phyloP scores from a whole-genome alignment of 1,140 invertebrate genomes.

The Chrysomallon squamiferum region DNA sequence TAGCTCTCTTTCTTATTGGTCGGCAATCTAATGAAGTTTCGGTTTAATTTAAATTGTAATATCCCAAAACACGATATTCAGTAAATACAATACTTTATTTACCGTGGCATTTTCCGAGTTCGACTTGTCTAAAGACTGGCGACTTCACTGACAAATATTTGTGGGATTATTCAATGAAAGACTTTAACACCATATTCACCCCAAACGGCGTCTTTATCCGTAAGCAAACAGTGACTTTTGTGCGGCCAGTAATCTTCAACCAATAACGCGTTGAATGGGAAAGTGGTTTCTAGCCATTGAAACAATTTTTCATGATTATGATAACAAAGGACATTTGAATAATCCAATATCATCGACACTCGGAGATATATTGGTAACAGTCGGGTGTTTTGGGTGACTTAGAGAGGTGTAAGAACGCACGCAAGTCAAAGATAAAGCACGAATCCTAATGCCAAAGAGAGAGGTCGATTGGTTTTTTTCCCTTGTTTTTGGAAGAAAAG shows the following conservation, averaged over 20 bases:
- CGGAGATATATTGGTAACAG: not conserved
- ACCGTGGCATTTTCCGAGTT: too few species aligned
- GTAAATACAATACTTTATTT: too few species aligned
- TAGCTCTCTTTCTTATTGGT: too few species aligned
- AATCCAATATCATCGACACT: not conserved
- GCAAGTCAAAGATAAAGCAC: not conserved
- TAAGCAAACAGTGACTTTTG: slow-evolving; percentile 1
- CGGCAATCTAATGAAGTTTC: too few species aligned
- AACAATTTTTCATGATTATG: slow-evolving; percentile 4
- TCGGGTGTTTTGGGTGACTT: not conserved
- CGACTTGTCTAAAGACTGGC: too few species aligned
- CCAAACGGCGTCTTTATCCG: not conserved
- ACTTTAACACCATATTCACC: not conserved
- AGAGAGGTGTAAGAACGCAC: not conserved
- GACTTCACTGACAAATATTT: too few species aligned
- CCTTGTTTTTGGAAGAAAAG: not conserved
- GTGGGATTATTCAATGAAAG: not conserved
- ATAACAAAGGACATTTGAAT: not conserved
- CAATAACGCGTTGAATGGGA: not conserved
- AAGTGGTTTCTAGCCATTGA: not conserved
- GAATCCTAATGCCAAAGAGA: not conserved
- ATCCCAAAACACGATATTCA: too few species aligned
- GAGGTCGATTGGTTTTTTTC: not conserved
- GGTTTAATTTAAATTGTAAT: too few species aligned
- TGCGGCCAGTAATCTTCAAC: not conserved